Conservation (phyloP, 2,797 vertebrate genomes). For the Lepus townsendii region DNA sequence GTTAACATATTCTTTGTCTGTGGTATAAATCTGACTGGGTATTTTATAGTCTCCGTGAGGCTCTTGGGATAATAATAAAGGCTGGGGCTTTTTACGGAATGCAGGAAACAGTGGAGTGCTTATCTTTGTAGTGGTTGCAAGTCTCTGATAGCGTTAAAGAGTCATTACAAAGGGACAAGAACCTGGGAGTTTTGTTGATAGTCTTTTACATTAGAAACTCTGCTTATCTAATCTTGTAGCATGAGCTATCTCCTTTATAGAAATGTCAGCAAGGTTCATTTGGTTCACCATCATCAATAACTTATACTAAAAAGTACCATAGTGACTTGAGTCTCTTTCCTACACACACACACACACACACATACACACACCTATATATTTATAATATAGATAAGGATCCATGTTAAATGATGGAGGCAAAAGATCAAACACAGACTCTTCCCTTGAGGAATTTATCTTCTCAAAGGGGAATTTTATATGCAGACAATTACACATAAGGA, state of each 20-base stretch:
- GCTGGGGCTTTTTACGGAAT: constrained; percentile 19
- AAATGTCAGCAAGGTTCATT: background rate
- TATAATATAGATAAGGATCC: background rate
- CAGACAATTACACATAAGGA: background rate
- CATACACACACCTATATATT: background rate
- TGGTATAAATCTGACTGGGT: background rate
- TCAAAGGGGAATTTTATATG: background rate
- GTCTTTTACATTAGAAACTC: constrained; percentile 52
- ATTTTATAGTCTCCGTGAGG: constrained; percentile 29
- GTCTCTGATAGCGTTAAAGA: background rate
- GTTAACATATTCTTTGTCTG: constrained; percentile 18
- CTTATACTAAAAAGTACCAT: background rate
- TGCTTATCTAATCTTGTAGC: constrained; percentile 1
- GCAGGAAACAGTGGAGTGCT: background rate
- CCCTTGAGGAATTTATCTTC: background rate
- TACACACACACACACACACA: background rate
- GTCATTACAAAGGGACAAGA: background rate
- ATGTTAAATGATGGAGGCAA: background rate
- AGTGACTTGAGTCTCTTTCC: background rate
- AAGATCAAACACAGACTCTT: background rate
- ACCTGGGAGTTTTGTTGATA: constrained; percentile 33
- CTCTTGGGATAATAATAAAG: constrained; percentile 8
- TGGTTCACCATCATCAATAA: background rate
- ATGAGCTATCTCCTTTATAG: constrained; percentile 21
- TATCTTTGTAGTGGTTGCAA: background rate